These are phyloP conservation scores for Dendroctonus valens DNA, from an alignment of 1,140 invertebrate species.

Conservation along the genomic window DNA sequence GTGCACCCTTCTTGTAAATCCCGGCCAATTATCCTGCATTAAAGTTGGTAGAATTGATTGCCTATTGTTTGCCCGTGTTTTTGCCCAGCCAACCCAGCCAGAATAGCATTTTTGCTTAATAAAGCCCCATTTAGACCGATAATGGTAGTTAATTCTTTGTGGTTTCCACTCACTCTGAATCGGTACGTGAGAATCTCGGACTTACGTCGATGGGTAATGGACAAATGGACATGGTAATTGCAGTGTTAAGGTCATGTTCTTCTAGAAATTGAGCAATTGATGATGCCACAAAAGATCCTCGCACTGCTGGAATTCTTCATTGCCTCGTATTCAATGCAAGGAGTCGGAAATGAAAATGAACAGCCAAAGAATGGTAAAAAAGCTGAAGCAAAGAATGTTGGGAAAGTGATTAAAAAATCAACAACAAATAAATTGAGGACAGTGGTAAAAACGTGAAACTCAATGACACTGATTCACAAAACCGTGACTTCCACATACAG, in stretches of 20 bases:
- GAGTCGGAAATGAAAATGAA: too few relatives aligned
- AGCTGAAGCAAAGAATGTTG: too few relatives aligned
- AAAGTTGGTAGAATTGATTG: constrained; percentile 24
- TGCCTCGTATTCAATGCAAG: too few relatives aligned
- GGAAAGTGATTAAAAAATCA: too few relatives aligned
- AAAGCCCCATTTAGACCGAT: constrained; percentile 23
- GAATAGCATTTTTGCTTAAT: constrained; percentile 27
- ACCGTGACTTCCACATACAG: too few relatives aligned
- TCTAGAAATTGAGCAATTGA: too few relatives aligned
- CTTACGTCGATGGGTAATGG: constrained; percentile 23
- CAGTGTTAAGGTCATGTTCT: not conserved
- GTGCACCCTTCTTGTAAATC: constrained; percentile 13
- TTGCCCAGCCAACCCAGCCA: constrained; percentile 10
- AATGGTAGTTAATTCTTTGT: constrained; percentile 21
- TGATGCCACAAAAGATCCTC: too few relatives aligned
- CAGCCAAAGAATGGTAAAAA: too few relatives aligned
- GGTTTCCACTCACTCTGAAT: constrained; percentile 14
- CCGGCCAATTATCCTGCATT: constrained; percentile 22
- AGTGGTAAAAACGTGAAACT: too few relatives aligned
- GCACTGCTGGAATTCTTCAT: too few relatives aligned
- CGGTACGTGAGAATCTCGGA: constrained; percentile 17
- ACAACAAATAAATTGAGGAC: too few relatives aligned
- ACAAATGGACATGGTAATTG: not conserved
- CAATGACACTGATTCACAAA: too few relatives aligned
- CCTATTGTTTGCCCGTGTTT: constrained; percentile 19